Evolutionary conservation across 1,140 invertebrate species (phyloP), one percentile per base, ranked within the genome.

Genomic region (Gryllus bimaculatus): DNA sequence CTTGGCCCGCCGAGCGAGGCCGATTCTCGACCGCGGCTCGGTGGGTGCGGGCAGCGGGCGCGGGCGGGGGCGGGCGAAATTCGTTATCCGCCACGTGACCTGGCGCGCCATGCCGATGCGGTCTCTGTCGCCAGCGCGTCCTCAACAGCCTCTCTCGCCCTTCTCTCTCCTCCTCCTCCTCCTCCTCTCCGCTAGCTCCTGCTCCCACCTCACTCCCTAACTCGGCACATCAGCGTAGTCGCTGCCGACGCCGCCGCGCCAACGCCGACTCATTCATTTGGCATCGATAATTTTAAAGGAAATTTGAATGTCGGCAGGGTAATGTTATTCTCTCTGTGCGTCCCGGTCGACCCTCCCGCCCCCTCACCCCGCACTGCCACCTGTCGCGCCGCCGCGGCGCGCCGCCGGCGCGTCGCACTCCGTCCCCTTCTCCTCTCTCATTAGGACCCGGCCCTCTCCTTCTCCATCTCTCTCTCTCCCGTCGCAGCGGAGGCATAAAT

Each of bases 271-370:
- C 79, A 79, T 79, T 79, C 77, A 75, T 77, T 79, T 79, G 77
- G 79, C 79, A 79, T 79, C 79, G 79, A 79, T 79, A 79, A 79
- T 79, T 79, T 79, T 77, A 76, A 79, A 79, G 79, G 79, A 79
- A 79, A 48, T 79, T 79, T 79, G 79, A 79, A 77, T 77, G 79
- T 74, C 79, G 79, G 49, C 79, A 79, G 77, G 79, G 73, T 77
- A 79, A 79, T 79, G 79, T 79, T 74, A 54, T 48, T 47, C 78
- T 77, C 47, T 54, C 15, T 48, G 76, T 18, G 47, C 20, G 47
- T 48, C 48, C 54, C 54, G 54, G 10, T 66, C 54, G 2, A 2
- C 0, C 54, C 54, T 7, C 7, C 54, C 54, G 4, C 20, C 4
- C 12, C 74, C 74, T 7, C 13, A 12, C 20, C 7, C 10, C 74